Evolutionary conservation across 2,113 vertebrate genomes (phyloP).

Genomic region (Micromys minutus): DNA sequence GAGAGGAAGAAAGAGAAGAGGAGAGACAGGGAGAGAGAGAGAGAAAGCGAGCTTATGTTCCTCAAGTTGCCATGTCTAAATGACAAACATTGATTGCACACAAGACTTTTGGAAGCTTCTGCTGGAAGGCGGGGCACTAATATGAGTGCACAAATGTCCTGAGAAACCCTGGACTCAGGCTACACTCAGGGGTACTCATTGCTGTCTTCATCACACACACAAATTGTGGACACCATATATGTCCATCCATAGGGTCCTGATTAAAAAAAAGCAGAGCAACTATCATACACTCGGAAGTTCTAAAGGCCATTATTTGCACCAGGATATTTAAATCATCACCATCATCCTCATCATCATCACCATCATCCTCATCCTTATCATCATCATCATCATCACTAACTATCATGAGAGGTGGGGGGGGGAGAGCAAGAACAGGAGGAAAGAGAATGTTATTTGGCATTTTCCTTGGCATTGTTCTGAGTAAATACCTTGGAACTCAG

Average conservation of each 20-base stretch:
- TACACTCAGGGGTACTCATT: background rate
- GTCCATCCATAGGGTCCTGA: background rate
- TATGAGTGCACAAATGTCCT: background rate
- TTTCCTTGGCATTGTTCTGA: background rate
- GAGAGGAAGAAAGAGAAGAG: background rate
- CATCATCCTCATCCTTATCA: too few species aligned
- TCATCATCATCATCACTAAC: too few species aligned
- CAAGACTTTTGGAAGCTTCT: background rate
- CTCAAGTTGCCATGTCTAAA: background rate
- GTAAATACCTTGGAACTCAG: background rate
- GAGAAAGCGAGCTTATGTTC: background rate
- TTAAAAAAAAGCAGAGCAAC: background rate
- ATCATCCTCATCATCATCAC: too few species aligned
- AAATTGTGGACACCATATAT: background rate
- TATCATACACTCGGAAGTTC: background rate
- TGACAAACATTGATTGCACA: background rate
- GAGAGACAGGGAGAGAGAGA: background rate
- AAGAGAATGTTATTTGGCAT: background rate
- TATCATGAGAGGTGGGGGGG: too few species aligned
- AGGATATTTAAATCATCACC: background rate
- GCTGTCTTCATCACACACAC: background rate
- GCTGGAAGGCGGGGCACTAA: background rate
- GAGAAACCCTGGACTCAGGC: background rate
- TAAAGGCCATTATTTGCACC: background rate
- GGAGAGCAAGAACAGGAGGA: background rate